phyloP scores from a whole-genome alignment of 2,797 vertebrate genomes.

The Pantherophis alleghaniensis region DNA sequence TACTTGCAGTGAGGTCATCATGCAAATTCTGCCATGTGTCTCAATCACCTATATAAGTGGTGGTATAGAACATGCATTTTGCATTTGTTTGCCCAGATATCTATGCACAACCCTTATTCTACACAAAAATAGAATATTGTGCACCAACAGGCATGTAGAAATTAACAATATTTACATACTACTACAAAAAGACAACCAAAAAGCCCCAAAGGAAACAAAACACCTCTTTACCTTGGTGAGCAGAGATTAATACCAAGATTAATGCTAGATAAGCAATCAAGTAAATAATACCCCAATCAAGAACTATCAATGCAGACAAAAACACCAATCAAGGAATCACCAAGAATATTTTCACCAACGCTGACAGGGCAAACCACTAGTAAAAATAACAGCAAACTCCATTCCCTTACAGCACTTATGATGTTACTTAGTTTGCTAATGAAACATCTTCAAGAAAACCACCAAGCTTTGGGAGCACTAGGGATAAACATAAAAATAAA shows the following conservation, averaged over 20 bases:
- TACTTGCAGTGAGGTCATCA: not conserved
- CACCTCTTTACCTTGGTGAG: not conserved
- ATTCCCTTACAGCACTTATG: not conserved
- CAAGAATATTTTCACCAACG: not conserved
- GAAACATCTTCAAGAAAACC: not conserved
- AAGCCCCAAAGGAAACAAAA: not conserved
- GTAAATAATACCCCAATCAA: not conserved
- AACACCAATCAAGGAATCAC: not conserved
- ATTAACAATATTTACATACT: not conserved
- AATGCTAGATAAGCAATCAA: not conserved
- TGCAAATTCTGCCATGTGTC: not conserved
- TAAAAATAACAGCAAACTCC: not conserved
- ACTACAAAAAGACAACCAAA: not conserved
- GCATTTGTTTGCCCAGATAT: not conserved
- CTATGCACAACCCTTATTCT: not conserved
- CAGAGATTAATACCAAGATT: not conserved
- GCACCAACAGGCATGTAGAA: not conserved
- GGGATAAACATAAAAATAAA: not conserved
- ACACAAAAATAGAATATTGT: not conserved
- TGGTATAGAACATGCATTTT: not conserved
- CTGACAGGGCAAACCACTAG: not conserved
- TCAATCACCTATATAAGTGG: not conserved
- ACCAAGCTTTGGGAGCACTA: not conserved
- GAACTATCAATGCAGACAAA: not conserved
- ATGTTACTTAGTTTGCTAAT: not conserved